A percentile compares a stretch with the other conserved stretches of the same genome.
Conservation (phyloP, 1,140 invertebrate species). For the Sminthurinus signatus region DNA sequence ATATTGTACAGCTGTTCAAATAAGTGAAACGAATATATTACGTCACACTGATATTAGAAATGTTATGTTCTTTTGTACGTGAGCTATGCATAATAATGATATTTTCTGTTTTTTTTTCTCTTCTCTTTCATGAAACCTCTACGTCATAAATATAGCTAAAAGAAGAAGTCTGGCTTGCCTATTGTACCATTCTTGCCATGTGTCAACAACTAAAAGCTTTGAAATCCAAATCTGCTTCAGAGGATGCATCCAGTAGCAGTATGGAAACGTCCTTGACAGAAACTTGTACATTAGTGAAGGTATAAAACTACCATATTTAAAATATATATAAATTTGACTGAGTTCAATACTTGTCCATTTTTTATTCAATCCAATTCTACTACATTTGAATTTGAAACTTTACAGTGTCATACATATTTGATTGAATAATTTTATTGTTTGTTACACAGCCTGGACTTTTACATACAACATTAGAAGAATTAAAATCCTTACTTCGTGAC, state of each 20-base stretch:
- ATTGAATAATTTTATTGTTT: too few species aligned
- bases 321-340: too few species aligned
- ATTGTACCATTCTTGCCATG: slow-evolving; percentile 47
- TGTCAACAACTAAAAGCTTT: slow-evolving; percentile 46
- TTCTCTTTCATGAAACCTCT: too few species aligned
- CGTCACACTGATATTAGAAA: background rate
- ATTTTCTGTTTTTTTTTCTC: slow-evolving; percentile 33
- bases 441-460: slow-evolving; percentile 50
- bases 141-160: too few species aligned
- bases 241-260: slow-evolving; percentile 29
- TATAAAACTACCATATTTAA: too few species aligned
- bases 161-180: slow-evolving; percentile 50
- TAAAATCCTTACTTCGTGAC: slow-evolving; percentile 45
- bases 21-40: too few species aligned
- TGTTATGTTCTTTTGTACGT: background rate
- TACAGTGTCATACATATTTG: too few species aligned
- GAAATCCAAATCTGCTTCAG: slow-evolving; percentile 30
- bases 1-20: too few species aligned
- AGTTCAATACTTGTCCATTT: too few species aligned
- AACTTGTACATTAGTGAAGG: slow-evolving; percentile 31
- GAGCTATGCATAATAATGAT: background rate
- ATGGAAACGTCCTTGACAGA: slow-evolving; percentile 38
- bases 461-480: slow-evolving; percentile 47
- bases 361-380: too few species aligned
- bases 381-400: too few species aligned